Conservation (phyloP, 2,888 invertebrate species). For the Pristionchus arcanus region DNA sequence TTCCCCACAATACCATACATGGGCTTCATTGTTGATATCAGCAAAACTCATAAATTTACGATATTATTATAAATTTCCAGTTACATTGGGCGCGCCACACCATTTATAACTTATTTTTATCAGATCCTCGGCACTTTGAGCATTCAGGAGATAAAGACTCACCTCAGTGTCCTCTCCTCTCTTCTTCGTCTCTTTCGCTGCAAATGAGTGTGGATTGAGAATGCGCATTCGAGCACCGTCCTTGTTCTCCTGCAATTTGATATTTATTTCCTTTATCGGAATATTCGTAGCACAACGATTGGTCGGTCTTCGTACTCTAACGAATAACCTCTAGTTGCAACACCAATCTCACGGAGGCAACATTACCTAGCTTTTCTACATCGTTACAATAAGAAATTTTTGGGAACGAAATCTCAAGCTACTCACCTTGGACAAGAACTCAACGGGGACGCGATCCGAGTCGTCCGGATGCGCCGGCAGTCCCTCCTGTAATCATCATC, state of each 20-base stretch:
- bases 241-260: background rate
- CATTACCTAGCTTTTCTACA: background rate
- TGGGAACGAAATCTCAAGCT: too few species aligned
- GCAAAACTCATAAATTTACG: too few species aligned
- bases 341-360: background rate
- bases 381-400: too few species aligned
- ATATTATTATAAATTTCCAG: too few species aligned
- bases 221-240: background rate
- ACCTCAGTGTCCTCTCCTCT: slow-evolving; percentile 45
- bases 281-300: background rate
- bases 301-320: background rate
- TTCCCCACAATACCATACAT: too few species aligned
- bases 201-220: slow-evolving; percentile 46
- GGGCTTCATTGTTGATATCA: too few species aligned
- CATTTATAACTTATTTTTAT: too few species aligned
- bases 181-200: slow-evolving; percentile 27
- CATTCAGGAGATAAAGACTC: background rate
- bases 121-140: too few species aligned
- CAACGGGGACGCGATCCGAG: slow-evolving; percentile 65
- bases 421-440: slow-evolving; percentile 55
- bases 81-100: too few species aligned
- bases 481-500: slow-evolving; percentile 40
- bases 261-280: too few species aligned
- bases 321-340: background rate
- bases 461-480: slow-evolving; percentile 65